Evolutionary conservation across 2,888 invertebrate species (phyloP).

Genomic region (Drosophila putrida): DNA sequence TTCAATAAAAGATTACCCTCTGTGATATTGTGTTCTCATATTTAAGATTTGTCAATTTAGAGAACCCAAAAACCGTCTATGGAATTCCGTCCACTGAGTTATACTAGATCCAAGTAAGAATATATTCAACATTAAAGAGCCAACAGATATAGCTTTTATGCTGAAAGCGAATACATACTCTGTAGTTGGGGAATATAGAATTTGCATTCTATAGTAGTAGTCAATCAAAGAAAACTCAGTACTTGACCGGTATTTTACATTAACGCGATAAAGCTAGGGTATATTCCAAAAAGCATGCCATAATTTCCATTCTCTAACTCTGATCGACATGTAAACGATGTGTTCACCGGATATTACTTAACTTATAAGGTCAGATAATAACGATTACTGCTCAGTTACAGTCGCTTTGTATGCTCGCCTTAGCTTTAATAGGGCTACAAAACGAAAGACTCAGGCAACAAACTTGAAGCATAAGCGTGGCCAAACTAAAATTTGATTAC

Average conservation of each 20-base stretch:
- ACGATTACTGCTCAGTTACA: neutral
- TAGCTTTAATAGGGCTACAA: conserved; percentile 20
- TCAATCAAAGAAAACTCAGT: neutral
- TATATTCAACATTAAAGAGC: no score
- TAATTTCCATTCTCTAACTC: neutral
- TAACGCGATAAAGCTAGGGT: neutral
- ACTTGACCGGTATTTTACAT: neutral
- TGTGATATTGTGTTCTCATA: no score
- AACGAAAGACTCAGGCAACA: conserved; percentile 77
- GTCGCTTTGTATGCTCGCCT: conserved; percentile 8
- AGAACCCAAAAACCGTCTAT: no score
- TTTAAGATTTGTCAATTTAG: no score
- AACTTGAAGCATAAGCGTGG: conserved; percentile 54
- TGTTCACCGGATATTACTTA: conserved; percentile 17
- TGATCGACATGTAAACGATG: neutral
- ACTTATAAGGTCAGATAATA: conserved; percentile 15
- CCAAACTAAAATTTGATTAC: conserved; percentile 13
- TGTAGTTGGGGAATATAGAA: no score
- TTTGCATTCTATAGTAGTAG: neutral
- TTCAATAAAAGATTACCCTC: no score
- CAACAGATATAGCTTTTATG: no score
- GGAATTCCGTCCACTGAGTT: no score
- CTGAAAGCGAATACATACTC: no score
- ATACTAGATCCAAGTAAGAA: no score
- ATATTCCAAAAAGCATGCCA: neutral